A percentile compares a stretch with the other conserved stretches of the same genome.
These are phyloP conservation scores for Yponomeuta sedellus DNA, from an alignment of 2,888 invertebrate species.

Conservation along the genomic window DNA sequence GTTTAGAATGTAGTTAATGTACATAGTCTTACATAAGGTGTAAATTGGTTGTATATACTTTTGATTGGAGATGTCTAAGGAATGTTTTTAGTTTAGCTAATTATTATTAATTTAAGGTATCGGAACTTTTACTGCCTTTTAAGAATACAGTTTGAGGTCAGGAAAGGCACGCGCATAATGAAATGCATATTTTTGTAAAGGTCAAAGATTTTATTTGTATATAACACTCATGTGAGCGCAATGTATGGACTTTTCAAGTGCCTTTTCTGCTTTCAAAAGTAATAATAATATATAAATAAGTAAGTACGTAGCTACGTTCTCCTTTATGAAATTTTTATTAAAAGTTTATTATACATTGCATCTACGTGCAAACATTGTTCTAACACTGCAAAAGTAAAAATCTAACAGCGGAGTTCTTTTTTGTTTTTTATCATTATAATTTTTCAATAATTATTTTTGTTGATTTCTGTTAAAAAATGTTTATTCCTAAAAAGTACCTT, in stretches of 20 bases:
- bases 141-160: conserved; percentile 15
- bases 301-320: not conserved
- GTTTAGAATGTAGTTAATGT: conserved; percentile 27
- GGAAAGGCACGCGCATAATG: not conserved
- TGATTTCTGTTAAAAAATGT: conserved; percentile 54
- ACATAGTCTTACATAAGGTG: conserved; percentile 42
- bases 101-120: conserved; percentile 6
- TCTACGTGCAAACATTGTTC: too few species aligned
- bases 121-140: conserved; percentile 15
- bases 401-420: conserved; percentile 33
- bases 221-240: too few species aligned
- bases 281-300: not conserved
- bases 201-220: too few species aligned
- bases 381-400: conserved; percentile 42
- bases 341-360: too few species aligned
- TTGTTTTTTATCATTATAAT: conserved; percentile 26
- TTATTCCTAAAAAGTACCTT: conserved; percentile 73
- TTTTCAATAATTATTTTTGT: conserved; percentile 40
- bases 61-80: conserved; percentile 29
- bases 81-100: conserved; percentile 15
- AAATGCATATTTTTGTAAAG: not conserved
- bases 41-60: conserved; percentile 73
- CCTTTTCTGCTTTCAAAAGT: not conserved
- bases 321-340: too few species aligned
- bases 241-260: not conserved